phyloP scores from a whole-genome alignment of 2,113 vertebrate species.

The Larimichthys crocea region DNA sequence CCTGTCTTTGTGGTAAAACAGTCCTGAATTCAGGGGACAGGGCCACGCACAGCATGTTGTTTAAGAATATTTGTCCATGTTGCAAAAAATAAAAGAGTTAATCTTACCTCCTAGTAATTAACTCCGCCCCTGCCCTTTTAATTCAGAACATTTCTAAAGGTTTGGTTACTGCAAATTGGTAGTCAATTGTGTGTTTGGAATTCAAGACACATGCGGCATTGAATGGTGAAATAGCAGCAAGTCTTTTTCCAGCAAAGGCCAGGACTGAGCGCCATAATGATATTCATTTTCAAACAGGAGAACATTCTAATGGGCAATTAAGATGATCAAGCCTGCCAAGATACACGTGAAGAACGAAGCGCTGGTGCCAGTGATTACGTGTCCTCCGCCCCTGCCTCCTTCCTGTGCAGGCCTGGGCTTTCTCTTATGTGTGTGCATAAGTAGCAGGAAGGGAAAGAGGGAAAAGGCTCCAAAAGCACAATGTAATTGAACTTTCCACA shows the following conservation, averaged over 20 bases:
- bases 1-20: constrained; percentile 20
- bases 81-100: constrained; percentile 50
- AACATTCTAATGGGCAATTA: constrained; percentile 90
- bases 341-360: constrained; percentile 83
- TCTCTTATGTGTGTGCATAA: constrained; percentile 85
- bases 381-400: constrained; percentile 80
- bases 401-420: constrained; percentile 77
- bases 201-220: constrained; percentile 76
- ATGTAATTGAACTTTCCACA: constrained; percentile 92
- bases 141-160: constrained; percentile 75
- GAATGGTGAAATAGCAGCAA: constrained; percentile 80
- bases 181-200: constrained; percentile 78
- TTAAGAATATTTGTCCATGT: constrained; percentile 70
- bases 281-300: constrained; percentile 89
- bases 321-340: constrained; percentile 89
- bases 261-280: constrained; percentile 83
- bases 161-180: constrained; percentile 79
- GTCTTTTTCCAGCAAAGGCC: constrained; percentile 80
- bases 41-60: constrained; percentile 47
- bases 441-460: constrained; percentile 77
- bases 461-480: constrained; percentile 86
- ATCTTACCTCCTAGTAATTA: constrained; percentile 76
- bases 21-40: constrained; percentile 17
- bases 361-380: constrained; percentile 82
- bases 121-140: constrained; percentile 69